Base-by-base conservation (phyloP, 2,113 vertebrate species). In the Passer montanus region DNA sequence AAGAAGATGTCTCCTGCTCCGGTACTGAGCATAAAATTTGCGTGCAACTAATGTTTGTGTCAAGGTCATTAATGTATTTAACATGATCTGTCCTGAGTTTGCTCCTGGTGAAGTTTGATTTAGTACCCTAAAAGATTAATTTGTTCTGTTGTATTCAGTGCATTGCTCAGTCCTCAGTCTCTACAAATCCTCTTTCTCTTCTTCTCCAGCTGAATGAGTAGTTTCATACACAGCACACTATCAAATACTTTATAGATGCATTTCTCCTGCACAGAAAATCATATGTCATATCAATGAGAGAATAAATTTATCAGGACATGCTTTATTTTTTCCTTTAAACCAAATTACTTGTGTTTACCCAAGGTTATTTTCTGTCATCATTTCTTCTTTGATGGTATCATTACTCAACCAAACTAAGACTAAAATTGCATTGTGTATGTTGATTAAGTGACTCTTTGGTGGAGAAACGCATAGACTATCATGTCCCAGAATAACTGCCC, bases 281-380 rank as follows among this genome's bases (percentile, higher is more conserved):
- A 35, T 62, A 39, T 31, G 30, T 93, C 41, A 8, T 76, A 62
- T 73, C 58, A 83, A 62, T 37, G 70, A 56, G 35, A 89, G 59
- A 90, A 90, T 50, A 62, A 82, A 90, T 79, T 58, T 88, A 49
- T 88, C 75, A 60, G 31, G 62, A 13, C 39, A 49, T 60, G 39
- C 44, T 94, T 96, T 84, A 31, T 82, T 94, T 89, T 93, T 89
- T 39, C 43, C 44, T 95, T 91, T 84, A 96, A 95, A 87, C 66
- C 16, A 62, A 76, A 90, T 92, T 69, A 69, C 53, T 79, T 86
- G 46, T 35, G 43, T 90, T 94, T 80, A 64, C 55, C 55, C 28
- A n/a, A 50, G 50, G 70, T 83, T 88, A 66, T 73, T 92, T 93
- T 95, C 58, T 94, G 44, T 79, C 66, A 79, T 91, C 7, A 18